A percentile compares a stretch with the other conserved stretches of the same genome.
Conservation (phyloP, 2,113 vertebrate genomes). For the Plectropomus leopardus region DNA sequence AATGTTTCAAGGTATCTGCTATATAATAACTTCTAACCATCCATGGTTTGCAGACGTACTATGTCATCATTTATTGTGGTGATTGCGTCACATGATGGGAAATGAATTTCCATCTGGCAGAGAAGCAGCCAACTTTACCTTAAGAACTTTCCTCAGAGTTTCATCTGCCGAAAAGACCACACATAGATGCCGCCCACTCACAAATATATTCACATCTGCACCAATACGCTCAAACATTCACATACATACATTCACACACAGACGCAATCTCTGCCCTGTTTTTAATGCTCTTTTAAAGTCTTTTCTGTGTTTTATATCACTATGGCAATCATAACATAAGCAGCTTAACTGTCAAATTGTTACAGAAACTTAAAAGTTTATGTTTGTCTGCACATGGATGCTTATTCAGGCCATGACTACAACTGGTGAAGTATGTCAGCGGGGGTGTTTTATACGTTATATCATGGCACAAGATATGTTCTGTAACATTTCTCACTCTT, state of each 20-base stretch:
- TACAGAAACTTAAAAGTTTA: too few species aligned
- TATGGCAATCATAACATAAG: neutral
- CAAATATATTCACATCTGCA: slow-evolving; percentile 7
- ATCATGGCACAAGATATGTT: slow-evolving; percentile 33
- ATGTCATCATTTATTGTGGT: too few species aligned
- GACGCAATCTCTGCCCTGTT: too few species aligned
- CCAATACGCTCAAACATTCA: neutral
- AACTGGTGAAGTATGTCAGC: neutral
- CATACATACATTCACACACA: neutral
- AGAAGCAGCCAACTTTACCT: slow-evolving; percentile 5
- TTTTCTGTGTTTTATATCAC: neutral
- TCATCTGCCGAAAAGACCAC: neutral
- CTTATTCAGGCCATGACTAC: neutral
- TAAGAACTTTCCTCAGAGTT: slow-evolving; percentile 5
- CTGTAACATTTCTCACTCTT: slow-evolving; percentile 33
- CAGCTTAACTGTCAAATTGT: neutral
- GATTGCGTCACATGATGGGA: neutral
- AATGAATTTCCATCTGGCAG: slow-evolving; percentile 12
- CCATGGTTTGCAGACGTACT: too few species aligned
- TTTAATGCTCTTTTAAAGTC: too few species aligned
- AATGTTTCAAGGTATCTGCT: too few species aligned
- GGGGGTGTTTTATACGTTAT: slow-evolving; percentile 25
- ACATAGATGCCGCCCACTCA: neutral
- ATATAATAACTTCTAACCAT: too few species aligned
- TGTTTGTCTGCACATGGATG: neutral